Evolutionary conservation across 2,113 vertebrate genomes (phyloP).

Genomic region (Charina bottae): DNA sequence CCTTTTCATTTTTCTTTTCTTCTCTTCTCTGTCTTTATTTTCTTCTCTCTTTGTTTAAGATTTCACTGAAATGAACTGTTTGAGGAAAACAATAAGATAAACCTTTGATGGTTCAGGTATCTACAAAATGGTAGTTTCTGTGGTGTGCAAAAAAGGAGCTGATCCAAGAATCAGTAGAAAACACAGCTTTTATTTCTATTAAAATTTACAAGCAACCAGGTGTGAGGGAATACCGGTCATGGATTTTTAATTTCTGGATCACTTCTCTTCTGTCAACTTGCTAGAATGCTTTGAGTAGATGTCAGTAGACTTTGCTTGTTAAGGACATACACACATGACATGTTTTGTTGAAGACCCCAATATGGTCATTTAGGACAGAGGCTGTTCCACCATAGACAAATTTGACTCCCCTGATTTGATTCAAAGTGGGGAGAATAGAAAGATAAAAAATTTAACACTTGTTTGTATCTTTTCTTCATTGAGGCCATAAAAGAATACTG

Average conservation of each 20-base stretch:
- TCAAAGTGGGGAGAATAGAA: neutral
- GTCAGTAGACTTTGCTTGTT: neutral
- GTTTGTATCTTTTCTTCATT: neutral
- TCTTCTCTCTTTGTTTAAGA: neutral
- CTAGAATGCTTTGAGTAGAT: neutral
- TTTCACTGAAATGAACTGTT: conserved; percentile 30
- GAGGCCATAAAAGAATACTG: neutral
- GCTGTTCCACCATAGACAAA: neutral
- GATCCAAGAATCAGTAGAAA: neutral
- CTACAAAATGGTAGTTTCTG: conserved; percentile 24
- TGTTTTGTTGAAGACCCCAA: neutral
- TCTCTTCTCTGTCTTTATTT: neutral
- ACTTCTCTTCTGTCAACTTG: neutral
- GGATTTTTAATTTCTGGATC: neutral
- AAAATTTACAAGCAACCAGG: conserved; percentile 28
- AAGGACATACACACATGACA: neutral
- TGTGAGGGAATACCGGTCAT: neutral
- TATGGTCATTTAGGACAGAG: neutral
- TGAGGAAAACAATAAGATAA: conserved; percentile 35
- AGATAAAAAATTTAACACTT: neutral
- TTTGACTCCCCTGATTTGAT: neutral
- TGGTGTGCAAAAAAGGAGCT: conserved; percentile 17
- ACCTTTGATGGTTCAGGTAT: conserved; percentile 38
- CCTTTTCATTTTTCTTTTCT: conserved; percentile 18
- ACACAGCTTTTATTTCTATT: neutral